phyloP scores from a whole-genome alignment of 2,113 vertebrate genomes.

The Alaudala cheleensis region DNA sequence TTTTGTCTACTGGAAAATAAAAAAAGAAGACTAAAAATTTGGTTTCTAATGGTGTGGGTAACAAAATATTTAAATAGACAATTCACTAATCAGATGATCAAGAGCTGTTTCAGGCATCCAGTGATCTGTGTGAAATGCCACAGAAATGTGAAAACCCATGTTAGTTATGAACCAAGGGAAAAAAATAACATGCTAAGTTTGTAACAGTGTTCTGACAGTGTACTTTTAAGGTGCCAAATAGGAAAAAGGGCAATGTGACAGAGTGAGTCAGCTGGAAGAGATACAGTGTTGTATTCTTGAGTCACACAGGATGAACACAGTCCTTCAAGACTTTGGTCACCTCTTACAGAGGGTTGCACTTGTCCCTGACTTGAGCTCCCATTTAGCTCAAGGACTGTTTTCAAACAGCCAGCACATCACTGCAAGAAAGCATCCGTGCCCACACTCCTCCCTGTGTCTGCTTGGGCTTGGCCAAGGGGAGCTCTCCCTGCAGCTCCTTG shows the following conservation, averaged over 20 bases:
- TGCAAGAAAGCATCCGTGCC: not conserved
- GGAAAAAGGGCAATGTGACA: not conserved
- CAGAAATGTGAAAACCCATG: not conserved
- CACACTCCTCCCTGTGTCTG: rapidly evolving
- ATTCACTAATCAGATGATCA: not conserved
- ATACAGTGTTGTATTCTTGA: not conserved
- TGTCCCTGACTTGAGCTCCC: not conserved
- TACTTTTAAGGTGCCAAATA: not conserved
- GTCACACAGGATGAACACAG: not conserved
- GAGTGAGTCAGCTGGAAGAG: not conserved
- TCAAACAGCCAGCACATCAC: not conserved
- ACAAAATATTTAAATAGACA: not conserved
- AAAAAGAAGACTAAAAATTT: not conserved
- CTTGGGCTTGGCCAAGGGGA: not conserved
- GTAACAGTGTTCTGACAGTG: not conserved
- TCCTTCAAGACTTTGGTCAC: not conserved
- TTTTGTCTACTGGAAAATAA: not conserved
- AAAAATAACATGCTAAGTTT: not conserved
- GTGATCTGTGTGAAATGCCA: not conserved
- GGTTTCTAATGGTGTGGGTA: not conserved
- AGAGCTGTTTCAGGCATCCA: not conserved
- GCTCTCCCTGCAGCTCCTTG: not conserved
- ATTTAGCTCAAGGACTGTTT: not conserved
- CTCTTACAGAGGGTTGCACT: not conserved
- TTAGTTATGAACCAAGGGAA: not conserved